phyloP scores from a whole-genome alignment of 2,113 vertebrate genomes.

The Tachycineta bicolor region DNA sequence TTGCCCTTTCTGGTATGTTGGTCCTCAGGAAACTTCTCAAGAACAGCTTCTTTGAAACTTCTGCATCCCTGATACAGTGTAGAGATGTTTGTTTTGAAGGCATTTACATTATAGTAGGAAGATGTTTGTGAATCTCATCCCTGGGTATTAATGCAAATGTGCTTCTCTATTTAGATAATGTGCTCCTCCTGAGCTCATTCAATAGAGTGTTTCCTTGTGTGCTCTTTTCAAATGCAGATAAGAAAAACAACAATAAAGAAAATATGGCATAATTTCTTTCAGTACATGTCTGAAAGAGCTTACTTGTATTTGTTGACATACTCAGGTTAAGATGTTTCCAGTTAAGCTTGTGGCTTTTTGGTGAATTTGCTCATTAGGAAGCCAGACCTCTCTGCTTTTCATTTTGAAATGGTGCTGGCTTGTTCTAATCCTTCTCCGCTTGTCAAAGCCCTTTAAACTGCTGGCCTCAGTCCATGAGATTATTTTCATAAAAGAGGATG shows the following conservation, averaged over 20 bases:
- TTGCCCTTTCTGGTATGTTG: fast-evolving
- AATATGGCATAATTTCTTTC: background rate
- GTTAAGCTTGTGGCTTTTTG: conserved; percentile 30
- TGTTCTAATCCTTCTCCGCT: background rate
- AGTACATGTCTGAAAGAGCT: background rate
- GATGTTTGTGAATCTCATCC: background rate
- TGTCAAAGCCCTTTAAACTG: conserved; percentile 24
- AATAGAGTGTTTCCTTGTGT: background rate
- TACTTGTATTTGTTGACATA: background rate
- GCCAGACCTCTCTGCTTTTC: background rate
- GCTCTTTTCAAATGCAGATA: background rate
- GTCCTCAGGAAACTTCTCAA: background rate
- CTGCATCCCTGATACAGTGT: background rate
- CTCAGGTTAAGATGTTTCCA: conserved; percentile 14
- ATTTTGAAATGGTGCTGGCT: background rate
- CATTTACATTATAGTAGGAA: background rate
- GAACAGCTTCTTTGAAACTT: background rate
- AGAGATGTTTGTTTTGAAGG: background rate
- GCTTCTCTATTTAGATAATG: background rate
- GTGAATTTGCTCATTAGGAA: conserved; percentile 28
- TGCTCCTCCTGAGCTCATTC: background rate
- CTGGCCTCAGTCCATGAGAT: background rate
- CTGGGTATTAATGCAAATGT: background rate
- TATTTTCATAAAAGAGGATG: conserved; percentile 25
- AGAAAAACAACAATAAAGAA: background rate